A percentile compares a stretch with the other conserved stretches of the same genome.
Evolutionary conservation across 2,888 invertebrate genomes (phyloP).

Genomic region (Augochlorella aurata): DNA sequence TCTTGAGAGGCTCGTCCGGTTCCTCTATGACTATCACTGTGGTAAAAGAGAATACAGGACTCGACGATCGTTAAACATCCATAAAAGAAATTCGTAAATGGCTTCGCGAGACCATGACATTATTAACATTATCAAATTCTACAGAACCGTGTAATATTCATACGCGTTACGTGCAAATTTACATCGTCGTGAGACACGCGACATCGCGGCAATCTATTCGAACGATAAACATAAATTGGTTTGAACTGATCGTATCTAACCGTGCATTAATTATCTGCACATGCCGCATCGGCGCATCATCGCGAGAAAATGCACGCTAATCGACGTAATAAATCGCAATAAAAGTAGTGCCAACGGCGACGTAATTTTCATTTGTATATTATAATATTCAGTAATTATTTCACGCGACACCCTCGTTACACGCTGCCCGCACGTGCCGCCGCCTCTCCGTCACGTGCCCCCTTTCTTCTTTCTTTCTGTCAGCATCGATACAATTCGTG

Average conservation of each 20-base stretch:
- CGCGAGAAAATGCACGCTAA: constrained; percentile 8
- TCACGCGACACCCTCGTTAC: neutral
- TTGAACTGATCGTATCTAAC: constrained; percentile 42
- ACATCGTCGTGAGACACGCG: neutral
- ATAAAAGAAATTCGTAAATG: neutral
- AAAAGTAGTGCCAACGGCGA: neutral
- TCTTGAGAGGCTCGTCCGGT: constrained; percentile 68
- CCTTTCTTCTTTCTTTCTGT: neutral
- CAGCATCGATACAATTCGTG: constrained; percentile 16
- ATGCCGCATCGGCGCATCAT: neutral
- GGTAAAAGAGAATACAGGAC: neutral
- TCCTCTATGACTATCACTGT: constrained; percentile 77
- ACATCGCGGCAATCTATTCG: constrained; percentile 3
- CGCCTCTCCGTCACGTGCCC: neutral
- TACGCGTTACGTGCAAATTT: neutral
- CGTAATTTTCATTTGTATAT: neutral
- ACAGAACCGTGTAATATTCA: neutral
- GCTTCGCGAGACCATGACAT: neutral
- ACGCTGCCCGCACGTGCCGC: neutral
- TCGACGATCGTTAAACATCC: neutral
- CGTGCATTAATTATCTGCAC: constrained; percentile 22
- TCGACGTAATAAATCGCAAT: neutral
- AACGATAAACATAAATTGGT: neutral
- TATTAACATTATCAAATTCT: neutral
- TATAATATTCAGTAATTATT: neutral